A percentile compares a stretch with the other conserved stretches of the same genome.
Evolutionary conservation across 2,888 invertebrate genomes (phyloP).

Genomic region (Galerucella nymphaeae): DNA sequence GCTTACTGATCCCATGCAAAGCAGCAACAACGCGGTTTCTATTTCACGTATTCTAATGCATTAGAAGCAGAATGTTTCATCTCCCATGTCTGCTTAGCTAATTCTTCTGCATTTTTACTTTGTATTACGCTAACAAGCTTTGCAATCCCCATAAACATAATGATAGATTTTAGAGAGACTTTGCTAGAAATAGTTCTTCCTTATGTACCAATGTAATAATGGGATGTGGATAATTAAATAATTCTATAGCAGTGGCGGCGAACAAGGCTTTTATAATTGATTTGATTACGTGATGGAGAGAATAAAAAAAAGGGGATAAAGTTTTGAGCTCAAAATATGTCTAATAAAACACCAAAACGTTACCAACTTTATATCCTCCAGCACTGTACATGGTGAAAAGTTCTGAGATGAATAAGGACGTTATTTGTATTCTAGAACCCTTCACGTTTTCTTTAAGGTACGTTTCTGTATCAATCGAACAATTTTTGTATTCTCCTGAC

Average conservation of each 20-base stretch:
- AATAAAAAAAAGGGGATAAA: too few species aligned
- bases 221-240: neutral
- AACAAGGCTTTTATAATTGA: too few species aligned
- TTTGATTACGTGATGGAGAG: too few species aligned
- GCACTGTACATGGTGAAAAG: too few species aligned
- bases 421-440: neutral
- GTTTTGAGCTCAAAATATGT: too few species aligned
- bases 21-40: neutral
- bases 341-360: too few species aligned
- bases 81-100: neutral
- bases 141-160: neutral
- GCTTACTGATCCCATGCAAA: too few species aligned
- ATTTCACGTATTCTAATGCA: neutral
- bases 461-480: constrained; percentile 21
- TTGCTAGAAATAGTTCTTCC: neutral
- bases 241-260: neutral
- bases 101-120: neutral
- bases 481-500: constrained; percentile 31
- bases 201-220: neutral
- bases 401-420: neutral
- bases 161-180: neutral
- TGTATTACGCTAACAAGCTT: neutral
- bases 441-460: neutral
- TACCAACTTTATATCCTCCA: too few species aligned
- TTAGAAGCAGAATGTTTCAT: neutral